These are phyloP conservation scores for Morphnarchus princeps DNA, from an alignment of 2,113 vertebrate genomes.

Conservation along the genomic window DNA sequence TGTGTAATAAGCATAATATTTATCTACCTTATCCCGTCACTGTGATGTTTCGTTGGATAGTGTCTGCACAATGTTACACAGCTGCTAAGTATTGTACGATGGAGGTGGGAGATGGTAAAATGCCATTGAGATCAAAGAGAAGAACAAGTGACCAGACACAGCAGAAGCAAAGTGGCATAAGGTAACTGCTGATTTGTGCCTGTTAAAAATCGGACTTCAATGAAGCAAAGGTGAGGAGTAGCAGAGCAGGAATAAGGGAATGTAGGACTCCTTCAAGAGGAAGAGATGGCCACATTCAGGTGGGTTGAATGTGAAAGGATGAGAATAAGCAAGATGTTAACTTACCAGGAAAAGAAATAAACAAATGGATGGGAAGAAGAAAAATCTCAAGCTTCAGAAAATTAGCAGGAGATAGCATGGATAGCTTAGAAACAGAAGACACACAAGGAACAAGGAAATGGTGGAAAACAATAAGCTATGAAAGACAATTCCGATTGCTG, in stretches of 20 bases:
- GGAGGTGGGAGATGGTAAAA: not conserved
- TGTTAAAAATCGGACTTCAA: not conserved
- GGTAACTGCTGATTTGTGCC: not conserved
- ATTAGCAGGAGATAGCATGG: not conserved
- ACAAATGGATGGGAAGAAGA: not conserved
- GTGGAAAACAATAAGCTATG: not conserved
- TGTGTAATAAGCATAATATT: not conserved
- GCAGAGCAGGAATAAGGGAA: not conserved
- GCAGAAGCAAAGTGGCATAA: not conserved
- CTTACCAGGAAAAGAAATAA: not conserved
- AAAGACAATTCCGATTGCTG: not conserved
- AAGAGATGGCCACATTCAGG: not conserved
- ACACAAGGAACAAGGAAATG: not conserved
- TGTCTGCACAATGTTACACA: not conserved
- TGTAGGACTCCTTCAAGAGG: not conserved
- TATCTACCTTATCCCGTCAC: not conserved
- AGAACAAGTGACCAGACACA: not conserved
- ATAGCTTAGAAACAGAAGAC: not conserved
- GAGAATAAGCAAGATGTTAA: not conserved
- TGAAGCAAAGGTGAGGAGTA: not conserved
- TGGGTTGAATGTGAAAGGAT: not conserved
- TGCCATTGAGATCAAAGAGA: not conserved
- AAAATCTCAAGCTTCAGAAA: not conserved
- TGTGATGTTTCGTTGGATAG: not conserved
- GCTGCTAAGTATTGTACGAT: not conserved